These are phyloP conservation scores for Capromys pilorides DNA, from an alignment of 2,797 vertebrate genomes.

Conservation along the genomic window DNA sequence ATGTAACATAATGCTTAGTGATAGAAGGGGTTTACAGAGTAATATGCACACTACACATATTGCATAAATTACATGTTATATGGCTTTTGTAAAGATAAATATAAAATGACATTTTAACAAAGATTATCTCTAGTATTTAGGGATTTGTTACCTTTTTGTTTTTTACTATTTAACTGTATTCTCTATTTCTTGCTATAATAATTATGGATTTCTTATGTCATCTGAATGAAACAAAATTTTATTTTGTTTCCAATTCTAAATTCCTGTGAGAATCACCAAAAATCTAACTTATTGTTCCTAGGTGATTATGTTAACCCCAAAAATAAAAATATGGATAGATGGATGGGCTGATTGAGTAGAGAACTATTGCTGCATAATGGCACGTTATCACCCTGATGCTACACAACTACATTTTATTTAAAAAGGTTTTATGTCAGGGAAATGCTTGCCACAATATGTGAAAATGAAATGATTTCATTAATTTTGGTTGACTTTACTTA, in stretches of 20 bases:
- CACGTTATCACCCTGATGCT: not conserved
- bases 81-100: slow-evolving; percentile 12
- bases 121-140: not conserved
- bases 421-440: not conserved
- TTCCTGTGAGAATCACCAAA: slow-evolving; percentile 16
- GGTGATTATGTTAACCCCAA: slow-evolving; percentile 26
- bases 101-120: slow-evolving; percentile 6
- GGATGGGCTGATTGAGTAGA: not conserved
- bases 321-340: not conserved
- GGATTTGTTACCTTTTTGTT: not conserved
- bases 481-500: slow-evolving; percentile 41
- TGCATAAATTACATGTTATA: not conserved
- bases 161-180: not conserved
- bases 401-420: not conserved
- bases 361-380: not conserved
- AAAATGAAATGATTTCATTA: slow-evolving; percentile 39
- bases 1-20: not conserved
- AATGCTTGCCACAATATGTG: slow-evolving; percentile 11
- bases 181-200: slow-evolving; percentile 34
- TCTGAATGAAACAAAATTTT: not conserved
- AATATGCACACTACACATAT: not conserved
- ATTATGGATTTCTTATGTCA: not conserved
- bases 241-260: slow-evolving; percentile 40
- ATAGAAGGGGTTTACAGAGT: slow-evolving; percentile 10
- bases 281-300: not conserved